Conservation (phyloP, 2,113 vertebrate species). For the Amia ocellicauda region DNA sequence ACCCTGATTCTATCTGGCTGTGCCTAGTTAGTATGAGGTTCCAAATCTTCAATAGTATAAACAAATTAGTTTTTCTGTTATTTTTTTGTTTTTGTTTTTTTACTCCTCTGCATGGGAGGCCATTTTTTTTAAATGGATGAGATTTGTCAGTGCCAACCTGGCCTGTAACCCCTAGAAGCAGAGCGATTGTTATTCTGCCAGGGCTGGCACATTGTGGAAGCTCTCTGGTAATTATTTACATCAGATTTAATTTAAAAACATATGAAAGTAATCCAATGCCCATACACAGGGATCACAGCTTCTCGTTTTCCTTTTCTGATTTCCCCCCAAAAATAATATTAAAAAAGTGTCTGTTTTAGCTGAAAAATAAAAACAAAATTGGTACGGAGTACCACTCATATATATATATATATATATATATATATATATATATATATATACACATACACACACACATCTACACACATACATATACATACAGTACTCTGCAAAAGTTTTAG, state of each 20-base stretch:
- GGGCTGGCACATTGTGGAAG: slow-evolving; percentile 30
- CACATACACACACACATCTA: too few relatives aligned
- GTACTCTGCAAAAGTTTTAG: too few relatives aligned
- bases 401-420: too few relatives aligned
- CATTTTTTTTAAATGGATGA: background rate
- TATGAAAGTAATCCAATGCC: slow-evolving; percentile 35
- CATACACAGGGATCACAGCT: slow-evolving; percentile 13
- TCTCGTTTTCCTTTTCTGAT: slow-evolving; percentile 17
- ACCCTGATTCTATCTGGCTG: slow-evolving; percentile 15
- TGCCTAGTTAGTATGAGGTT: slow-evolving; percentile 6
- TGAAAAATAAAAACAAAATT: background rate
- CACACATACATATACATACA: too few relatives aligned
- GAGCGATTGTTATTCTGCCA: too few relatives aligned
- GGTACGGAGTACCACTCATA: slow-evolving; percentile 17
- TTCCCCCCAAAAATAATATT: slow-evolving; percentile 8
- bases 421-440: too few relatives aligned
- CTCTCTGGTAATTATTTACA: slow-evolving; percentile 24
- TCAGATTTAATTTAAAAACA: slow-evolving; percentile 42
- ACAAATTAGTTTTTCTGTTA: too few relatives aligned
- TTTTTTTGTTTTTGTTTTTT: background rate
- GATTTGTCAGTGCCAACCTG: too few relatives aligned
- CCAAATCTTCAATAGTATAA: background rate
- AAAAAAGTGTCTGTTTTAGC: background rate
- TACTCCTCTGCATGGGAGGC: slow-evolving; percentile 1
- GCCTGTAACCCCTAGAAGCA: too few relatives aligned